Base-by-base conservation (phyloP, 2,888 invertebrate species). In the Cryptocephalus primarius region DNA sequence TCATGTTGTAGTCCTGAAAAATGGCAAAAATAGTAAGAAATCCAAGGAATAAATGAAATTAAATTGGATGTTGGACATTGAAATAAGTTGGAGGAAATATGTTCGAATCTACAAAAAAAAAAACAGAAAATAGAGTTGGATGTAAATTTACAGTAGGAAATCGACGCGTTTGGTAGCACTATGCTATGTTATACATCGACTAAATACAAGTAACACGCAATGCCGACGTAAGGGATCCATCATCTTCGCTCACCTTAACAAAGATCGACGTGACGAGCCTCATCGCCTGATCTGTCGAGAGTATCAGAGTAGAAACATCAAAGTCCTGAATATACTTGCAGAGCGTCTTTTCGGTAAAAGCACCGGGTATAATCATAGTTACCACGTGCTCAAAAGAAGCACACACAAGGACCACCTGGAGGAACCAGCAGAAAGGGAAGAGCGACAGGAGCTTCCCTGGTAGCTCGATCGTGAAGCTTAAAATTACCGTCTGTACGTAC, bases 251-350 rank as follows among this genome's bases (percentile, higher is more conserved):
- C n/a, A 22, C 22, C 22, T 22, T 22, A 22, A 22, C 6, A 6
- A 22, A 22, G 22, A 6, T 6, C 22, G 22, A 22, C 22, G 22
- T 22, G 22, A 22, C 2, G 6, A 67, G 42, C 33, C 55, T 59
- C 40, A 60, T 45, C 1, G 64, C 62, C 14, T 58, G 53, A 22
- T 61, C 58, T 1, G 64, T 62, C 8, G 60, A 58, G 8, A 66
- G 47, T 34, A 65, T 52, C 3, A 59, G 58, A 33, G 52, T 45
- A 40, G 64, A 64, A 22, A 67, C 58, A 9, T 57, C 50, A 44
- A 65, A 56, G 51, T 67, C 66, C 34, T 66, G 63, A 6, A 66
- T 62, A 32, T 63, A 48, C 40, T 62, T 63, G 45, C 64, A 66
- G 10, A 61, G 61, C 10, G 45, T 49, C 39, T 65, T 51, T 45